These are phyloP conservation scores for Phrynosoma platyrhinos DNA, from an alignment of 2,113 vertebrate species.

Conservation along the genomic window DNA sequence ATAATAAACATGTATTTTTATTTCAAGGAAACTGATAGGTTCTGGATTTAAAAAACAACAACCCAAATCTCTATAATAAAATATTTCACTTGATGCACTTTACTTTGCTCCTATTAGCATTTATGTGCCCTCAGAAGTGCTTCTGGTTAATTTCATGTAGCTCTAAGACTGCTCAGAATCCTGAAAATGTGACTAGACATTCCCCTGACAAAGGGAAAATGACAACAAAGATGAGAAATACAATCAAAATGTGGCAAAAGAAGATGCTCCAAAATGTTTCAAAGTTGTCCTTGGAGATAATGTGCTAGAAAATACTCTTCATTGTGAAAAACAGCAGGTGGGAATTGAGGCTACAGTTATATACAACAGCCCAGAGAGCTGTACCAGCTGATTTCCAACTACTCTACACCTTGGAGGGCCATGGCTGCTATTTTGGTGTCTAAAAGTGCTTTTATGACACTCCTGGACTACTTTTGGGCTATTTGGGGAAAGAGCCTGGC, in stretches of 20 bases:
- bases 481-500: no score
- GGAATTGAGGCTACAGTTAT: background rate
- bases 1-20: background rate
- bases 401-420: no score
- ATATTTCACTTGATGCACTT: background rate
- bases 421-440: no score
- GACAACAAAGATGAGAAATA: background rate
- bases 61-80: background rate
- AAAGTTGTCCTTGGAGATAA: background rate
- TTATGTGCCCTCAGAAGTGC: background rate
- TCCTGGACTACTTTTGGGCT: no score
- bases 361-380: background rate
- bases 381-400: no score
- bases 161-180: background rate
- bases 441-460: no score
- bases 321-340: background rate
- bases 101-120: background rate
- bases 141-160: constrained; percentile 7
- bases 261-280: background rate
- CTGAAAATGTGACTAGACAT: background rate
- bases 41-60: background rate
- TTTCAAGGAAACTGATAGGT: background rate
- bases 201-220: background rate
- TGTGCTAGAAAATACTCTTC: background rate
- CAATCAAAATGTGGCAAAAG: background rate